Conservation (phyloP, 2,888 invertebrate species). For the Maniola hyperantus region DNA sequence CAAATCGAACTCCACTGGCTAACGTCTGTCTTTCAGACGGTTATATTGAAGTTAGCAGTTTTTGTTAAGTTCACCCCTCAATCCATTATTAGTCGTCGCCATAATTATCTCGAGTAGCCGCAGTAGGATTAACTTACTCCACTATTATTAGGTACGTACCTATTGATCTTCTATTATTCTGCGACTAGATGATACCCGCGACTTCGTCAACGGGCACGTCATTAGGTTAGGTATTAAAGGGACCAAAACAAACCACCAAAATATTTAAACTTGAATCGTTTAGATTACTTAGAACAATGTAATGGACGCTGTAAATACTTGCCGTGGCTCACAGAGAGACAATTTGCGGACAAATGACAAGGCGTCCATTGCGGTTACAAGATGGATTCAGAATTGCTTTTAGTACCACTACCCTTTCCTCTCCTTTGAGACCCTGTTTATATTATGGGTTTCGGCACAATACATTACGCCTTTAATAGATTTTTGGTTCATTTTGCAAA, state of each 20-base stretch:
- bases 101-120: slow-evolving; percentile 6
- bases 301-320: slow-evolving; percentile 18
- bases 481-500: neutral
- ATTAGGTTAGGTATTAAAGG: no score
- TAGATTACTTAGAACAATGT: slow-evolving; percentile 10
- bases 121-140: neutral
- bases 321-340: slow-evolving; percentile 16
- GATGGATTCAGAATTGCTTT: slow-evolving; percentile 23
- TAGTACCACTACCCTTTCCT: slow-evolving; percentile 11
- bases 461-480: neutral
- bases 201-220: no score
- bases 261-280: slow-evolving; percentile 6
- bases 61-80: slow-evolving; percentile 56
- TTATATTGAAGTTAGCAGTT: slow-evolving; percentile 54
- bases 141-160: slow-evolving; percentile 5
- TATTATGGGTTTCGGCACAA: neutral
- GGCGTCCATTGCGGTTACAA: slow-evolving; percentile 17
- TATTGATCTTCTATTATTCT: slow-evolving; percentile 3
- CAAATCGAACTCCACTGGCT: neutral
- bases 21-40: slow-evolving; percentile 10
- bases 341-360: slow-evolving; percentile 26
- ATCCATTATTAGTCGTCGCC: slow-evolving; percentile 55
- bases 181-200: neutral
- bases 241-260: neutral
- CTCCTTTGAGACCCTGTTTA: slow-evolving; percentile 4